Base-by-base conservation (phyloP, 2,888 invertebrate species). In the Drosophila cognata region DNA sequence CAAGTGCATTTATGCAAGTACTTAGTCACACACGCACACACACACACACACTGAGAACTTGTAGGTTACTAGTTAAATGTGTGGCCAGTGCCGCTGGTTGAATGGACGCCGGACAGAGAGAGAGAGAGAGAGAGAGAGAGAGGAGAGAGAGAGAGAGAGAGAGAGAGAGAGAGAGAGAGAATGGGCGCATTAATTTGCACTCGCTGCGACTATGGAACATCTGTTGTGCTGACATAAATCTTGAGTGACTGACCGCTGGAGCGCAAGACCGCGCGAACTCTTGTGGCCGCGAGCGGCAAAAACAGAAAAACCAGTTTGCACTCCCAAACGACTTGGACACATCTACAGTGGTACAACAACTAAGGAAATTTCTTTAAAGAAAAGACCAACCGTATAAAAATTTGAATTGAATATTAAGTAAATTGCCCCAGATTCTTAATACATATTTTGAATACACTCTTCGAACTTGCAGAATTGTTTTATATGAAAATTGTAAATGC, bases 211-310 rank as follows among this genome's bases (percentile, higher is more conserved):
- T 53, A 41, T 52, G 75, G 73, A 91, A 90, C 88, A 88, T 91
- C 88, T 88, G 88, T 88, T 88, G 87, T 71, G 71, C 89, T 91
- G 91, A 88, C 91, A 88, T 88, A 88, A 91, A 88, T 88, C 91
- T 90, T 84, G 88, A 91, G 87, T 91, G 87, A 88, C 90, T 88
- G 87, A 88, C 87, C 90, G 91, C 73, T 89, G 90, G 78, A 90
- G 89, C 89, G 74, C 70, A 90, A 91, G 87, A 90, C 89, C 90
- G 91, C 88, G 81, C 86, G 70, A 80, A 71, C 79, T 82, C 66
- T 53, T 74, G 71, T 73, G 66, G 72, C 77, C 82, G 74, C 86
- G 71, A 79, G 74, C 84, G 67, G 71, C 77, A 67, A 50, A 71
- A 55, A 59, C 18, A 50, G 28, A 59, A 68, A 60, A 59, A 73